Evolutionary conservation across 2,888 invertebrate species (phyloP).

Genomic region (Acanthococcus lagerstroemiae): DNA sequence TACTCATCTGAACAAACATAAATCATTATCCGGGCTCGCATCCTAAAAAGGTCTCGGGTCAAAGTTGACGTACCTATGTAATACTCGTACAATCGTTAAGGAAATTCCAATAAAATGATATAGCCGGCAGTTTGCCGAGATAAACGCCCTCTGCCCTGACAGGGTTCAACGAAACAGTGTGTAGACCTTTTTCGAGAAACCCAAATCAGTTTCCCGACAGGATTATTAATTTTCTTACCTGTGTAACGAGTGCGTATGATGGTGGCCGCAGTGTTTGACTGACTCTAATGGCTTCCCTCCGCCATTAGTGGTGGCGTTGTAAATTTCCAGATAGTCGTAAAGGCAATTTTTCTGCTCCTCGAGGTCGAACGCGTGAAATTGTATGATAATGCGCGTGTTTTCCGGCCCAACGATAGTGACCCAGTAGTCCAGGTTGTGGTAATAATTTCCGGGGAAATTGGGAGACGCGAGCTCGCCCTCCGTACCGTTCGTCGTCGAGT

Average conservation of each 20-base stretch:
- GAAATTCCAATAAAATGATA: no score
- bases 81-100: no score
- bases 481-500: conserved; percentile 54
- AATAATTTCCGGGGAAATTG: conserved; percentile 59
- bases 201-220: no score
- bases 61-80: no score
- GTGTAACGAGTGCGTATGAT: conserved; percentile 26
- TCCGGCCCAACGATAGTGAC: conserved; percentile 56
- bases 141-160: no score
- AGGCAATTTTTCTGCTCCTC: conserved; percentile 67
- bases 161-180: no score
- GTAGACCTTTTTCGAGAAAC: no score
- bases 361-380: conserved; percentile 58
- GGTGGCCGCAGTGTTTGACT: conserved; percentile 35
- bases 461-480: conserved; percentile 59
- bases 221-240: conserved; percentile 11
- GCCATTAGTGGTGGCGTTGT: neutral
- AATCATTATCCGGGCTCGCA: no score
- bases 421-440: conserved; percentile 61
- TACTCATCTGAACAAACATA: no score
- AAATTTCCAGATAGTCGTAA: conserved; percentile 64
- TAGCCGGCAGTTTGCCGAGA: no score
- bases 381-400: conserved; percentile 56
- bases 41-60: no score
- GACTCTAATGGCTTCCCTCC: conserved; percentile 6